Evolutionary conservation across 1,140 invertebrate species (phyloP).

Genomic region (Triops cancriformis): DNA sequence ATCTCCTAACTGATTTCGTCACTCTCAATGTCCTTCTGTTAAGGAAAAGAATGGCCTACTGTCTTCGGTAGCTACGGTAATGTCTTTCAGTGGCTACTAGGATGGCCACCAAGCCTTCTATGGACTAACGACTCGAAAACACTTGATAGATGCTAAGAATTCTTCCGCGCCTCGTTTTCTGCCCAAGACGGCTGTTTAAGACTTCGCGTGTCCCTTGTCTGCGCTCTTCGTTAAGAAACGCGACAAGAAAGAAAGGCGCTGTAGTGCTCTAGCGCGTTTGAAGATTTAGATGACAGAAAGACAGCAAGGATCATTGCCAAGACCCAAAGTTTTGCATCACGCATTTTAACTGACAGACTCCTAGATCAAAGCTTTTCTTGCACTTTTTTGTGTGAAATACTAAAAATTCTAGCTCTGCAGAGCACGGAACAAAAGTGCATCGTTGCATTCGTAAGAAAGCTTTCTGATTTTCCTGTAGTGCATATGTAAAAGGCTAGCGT

Average conservation of each 20-base stretch:
- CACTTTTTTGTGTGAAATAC: not conserved
- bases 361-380: not conserved
- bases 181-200: not conserved
- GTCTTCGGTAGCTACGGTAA: not conserved
- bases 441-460: not conserved
- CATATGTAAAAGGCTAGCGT: not conserved
- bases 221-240: not conserved
- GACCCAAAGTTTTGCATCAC: not conserved
- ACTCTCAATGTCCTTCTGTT: not conserved
- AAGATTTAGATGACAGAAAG: not conserved
- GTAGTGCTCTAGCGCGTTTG: not conserved
- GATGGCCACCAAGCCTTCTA: not conserved
- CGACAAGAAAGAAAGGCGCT: not conserved
- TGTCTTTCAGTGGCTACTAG: not conserved
- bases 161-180: not conserved
- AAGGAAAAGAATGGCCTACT: not conserved
- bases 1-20: not conserved
- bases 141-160: conserved; percentile 1
- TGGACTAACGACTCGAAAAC: not conserved
- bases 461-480: not conserved
- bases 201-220: not conserved
- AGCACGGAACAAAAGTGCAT: not conserved
- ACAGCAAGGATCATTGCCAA: not conserved
- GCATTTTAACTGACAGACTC: not conserved
- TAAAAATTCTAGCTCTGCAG: not conserved